Conservation (phyloP, 2,113 vertebrate genomes). For the Panthera tigris region DNA sequence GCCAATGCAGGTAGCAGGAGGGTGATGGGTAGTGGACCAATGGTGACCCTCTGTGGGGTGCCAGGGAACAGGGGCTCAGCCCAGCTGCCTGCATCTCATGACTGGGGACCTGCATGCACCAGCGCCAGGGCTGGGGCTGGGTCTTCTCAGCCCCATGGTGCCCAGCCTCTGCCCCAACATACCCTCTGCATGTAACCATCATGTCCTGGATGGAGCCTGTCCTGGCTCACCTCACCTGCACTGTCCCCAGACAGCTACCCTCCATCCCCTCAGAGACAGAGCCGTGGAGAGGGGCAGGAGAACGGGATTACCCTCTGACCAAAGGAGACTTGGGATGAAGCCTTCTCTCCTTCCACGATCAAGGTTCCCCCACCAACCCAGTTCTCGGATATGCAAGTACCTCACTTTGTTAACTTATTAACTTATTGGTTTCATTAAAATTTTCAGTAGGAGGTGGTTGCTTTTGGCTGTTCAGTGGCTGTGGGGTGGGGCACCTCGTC, state of each 20-base stretch:
- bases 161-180: slow-evolving; percentile 55
- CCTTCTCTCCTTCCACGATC: slow-evolving; percentile 54
- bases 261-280: slow-evolving; percentile 13
- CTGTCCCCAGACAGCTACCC: slow-evolving; percentile 56
- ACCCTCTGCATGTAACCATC: slow-evolving; percentile 72
- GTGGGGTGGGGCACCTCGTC: background rate
- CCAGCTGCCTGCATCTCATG: slow-evolving; percentile 57
- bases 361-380: slow-evolving; percentile 75
- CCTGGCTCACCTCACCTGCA: background rate
- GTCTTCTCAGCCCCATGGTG: slow-evolving; percentile 62
- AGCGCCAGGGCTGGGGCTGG: slow-evolving; percentile 41
- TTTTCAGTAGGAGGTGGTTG: slow-evolving; percentile 87
- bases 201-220: slow-evolving; percentile 46
- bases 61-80: slow-evolving; percentile 43
- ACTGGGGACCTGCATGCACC: slow-evolving; percentile 69
- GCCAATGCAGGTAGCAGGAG: slow-evolving; percentile 35
- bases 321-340: slow-evolving; percentile 73
- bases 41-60: background rate
- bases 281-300: slow-evolving; percentile 52
- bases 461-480: slow-evolving; percentile 53
- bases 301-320: slow-evolving; percentile 76
- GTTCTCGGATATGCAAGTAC: slow-evolving; percentile 86
- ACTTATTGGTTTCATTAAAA: slow-evolving; percentile 97
- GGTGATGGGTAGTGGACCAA: background rate
- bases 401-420: slow-evolving; percentile 97